Conservation (phyloP, 2,797 vertebrate genomes). For the Antrozous pallidus region DNA sequence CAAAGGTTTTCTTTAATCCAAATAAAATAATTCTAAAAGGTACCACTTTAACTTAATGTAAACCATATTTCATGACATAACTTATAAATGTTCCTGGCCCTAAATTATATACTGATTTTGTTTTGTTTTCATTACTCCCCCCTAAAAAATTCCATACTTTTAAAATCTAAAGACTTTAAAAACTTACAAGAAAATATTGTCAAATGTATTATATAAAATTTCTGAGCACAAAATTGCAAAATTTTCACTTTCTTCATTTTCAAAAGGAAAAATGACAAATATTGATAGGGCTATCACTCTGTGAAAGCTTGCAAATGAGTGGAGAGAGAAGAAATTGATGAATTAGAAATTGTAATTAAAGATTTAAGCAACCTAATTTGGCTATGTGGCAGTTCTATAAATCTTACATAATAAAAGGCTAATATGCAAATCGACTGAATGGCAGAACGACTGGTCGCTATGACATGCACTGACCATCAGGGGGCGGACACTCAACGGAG, state of each 20-base stretch:
- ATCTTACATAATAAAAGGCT: too few relatives aligned
- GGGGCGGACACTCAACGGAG: too few relatives aligned
- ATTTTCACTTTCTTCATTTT: constrained; percentile 42
- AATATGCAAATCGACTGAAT: too few relatives aligned
- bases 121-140: not conserved
- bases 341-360: constrained; percentile 37
- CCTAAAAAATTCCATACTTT: not conserved
- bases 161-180: constrained; percentile 28
- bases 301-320: not conserved
- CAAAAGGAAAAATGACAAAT: constrained; percentile 39
- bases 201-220: constrained; percentile 31
- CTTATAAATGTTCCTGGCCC: not conserved
- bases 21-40: constrained; percentile 27
- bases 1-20: constrained; percentile 5
- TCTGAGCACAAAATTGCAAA: not conserved
- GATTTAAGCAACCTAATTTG: constrained; percentile 36
- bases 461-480: too few relatives aligned
- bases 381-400: not conserved
- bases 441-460: too few relatives aligned
- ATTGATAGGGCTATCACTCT: not conserved
- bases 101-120: constrained; percentile 23
- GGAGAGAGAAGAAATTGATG: not conserved
- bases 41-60: not conserved
- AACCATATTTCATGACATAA: constrained; percentile 13
- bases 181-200: not conserved